Base-by-base conservation (phyloP, 2,888 invertebrate genomes). In the Leucophora obtusa region DNA sequence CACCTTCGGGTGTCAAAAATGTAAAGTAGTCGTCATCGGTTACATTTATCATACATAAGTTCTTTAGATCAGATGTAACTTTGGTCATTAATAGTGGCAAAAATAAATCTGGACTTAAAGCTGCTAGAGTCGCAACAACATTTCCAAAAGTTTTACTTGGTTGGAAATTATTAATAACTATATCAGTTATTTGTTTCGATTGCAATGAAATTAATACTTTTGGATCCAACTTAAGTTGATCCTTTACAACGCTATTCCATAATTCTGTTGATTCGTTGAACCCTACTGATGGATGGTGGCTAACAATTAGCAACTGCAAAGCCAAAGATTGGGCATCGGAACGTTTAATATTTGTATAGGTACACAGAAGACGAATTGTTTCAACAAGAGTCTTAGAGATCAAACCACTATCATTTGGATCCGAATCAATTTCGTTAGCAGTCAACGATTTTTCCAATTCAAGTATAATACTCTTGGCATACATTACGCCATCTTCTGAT, bases 1-100 rank as follows among this genome's bases (percentile, higher is more conserved):
- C 96, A 2, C 96, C 97, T 72, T 96, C 96, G 0, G 97, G 96
- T 24, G 95, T 97, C 83, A 95, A 92, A 91, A 91, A 97, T 4
- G 94, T 95, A 83, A 94, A 94, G 88, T 95, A 96, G 84, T 97
- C 96, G 74, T 95, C 94, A 85, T 95, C 93, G 0, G 95, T 94
- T 24, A 98, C 93, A 82, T 92, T 92, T 66, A 94, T 91, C 83
- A 97, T 93, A 75, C 92, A 93, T 0, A 93, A 91, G 86, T 95
- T 93, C 69, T 91, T 92, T 38, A 97, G 91, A 84, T 93, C 91
- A 18, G 89, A 89, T 51, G 92, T 92, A 7, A 95, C 92, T 82
- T 92, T 91, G 9, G 91, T 90, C 38, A 96, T 90, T n/a, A 97
- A 89, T 35, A 93, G 89, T 14, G 93, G 93, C 35, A 96, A 91